phyloP scores from a whole-genome alignment of 2,797 vertebrate species.

The Smutsia gigantea region DNA sequence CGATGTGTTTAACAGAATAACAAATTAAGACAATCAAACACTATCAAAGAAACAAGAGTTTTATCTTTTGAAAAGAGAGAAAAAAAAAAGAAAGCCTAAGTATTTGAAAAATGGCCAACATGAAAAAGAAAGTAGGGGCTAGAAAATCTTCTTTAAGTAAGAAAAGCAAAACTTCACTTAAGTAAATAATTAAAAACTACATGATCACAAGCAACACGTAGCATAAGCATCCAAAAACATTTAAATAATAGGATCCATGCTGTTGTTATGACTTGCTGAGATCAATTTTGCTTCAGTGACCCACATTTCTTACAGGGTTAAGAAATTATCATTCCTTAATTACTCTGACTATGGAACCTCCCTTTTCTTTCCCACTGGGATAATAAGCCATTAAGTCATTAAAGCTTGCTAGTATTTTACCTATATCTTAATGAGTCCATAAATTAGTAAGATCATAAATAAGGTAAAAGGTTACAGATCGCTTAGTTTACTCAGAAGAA shows the following conservation, averaged over 20 bases:
- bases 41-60: not conserved
- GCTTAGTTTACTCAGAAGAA: too few species aligned
- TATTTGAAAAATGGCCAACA: not conserved
- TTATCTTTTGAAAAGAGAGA: not conserved
- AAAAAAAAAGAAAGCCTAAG: not conserved
- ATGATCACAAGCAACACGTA: not conserved
- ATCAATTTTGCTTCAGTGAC: not conserved
- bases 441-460: not conserved
- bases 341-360: not conserved
- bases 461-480: too few species aligned
- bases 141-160: not conserved
- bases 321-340: not conserved
- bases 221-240: not conserved
- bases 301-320: not conserved
- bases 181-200: not conserved
- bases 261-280: not conserved
- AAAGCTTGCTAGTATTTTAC: not conserved
- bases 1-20: not conserved
- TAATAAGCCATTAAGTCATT: not conserved
- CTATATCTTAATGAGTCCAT: not conserved
- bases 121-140: not conserved
- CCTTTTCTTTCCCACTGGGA: not conserved
- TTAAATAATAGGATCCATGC: slow-evolving; percentile 71
- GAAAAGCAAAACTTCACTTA: not conserved
- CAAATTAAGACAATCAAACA: not conserved